Percentiles rank a stretch among this genome's conserved stretches.
Evolutionary conservation across 2,113 vertebrate species (phyloP).

Genomic region (Camelus bactrianus): DNA sequence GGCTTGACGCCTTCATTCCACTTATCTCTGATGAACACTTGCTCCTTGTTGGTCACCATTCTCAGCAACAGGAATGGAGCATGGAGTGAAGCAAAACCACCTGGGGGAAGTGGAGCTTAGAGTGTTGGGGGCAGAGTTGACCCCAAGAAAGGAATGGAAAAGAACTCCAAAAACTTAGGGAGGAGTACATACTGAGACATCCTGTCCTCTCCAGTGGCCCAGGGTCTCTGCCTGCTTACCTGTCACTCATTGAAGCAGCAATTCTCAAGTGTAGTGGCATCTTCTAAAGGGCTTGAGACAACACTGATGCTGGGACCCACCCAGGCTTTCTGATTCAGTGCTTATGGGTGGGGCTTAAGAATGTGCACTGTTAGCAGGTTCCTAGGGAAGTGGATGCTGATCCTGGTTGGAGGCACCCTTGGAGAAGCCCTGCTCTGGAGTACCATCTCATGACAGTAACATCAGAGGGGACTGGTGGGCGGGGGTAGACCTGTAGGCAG

Average conservation of each 20-base stretch:
- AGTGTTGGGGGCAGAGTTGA: neutral
- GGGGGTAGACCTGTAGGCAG: neutral
- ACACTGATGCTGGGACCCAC: rapidly evolving
- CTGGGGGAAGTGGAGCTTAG: neutral
- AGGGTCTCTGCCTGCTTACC: neutral
- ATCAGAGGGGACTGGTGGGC: neutral
- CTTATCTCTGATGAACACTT: neutral
- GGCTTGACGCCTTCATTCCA: neutral
- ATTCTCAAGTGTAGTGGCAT: neutral
- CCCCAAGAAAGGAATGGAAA: neutral
- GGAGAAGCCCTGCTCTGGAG: neutral
- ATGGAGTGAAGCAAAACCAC: neutral
- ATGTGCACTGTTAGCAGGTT: rapidly evolving
- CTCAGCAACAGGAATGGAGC: neutral
- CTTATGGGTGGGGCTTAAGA: rapidly evolving
- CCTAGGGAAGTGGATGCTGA: too few species aligned
- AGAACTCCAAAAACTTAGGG: neutral
- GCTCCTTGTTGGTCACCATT: too few species aligned
- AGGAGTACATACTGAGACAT: neutral
- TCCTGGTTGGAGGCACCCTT: too few species aligned
- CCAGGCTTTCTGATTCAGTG: neutral
- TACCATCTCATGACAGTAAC: neutral
- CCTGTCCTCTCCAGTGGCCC: neutral
- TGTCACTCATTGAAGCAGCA: neutral
- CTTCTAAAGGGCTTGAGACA: too few species aligned